Evolutionary conservation across 2,797 vertebrate genomes (phyloP), one percentile per base, ranked within the genome.

Genomic region (Trachurus trachurus): DNA sequence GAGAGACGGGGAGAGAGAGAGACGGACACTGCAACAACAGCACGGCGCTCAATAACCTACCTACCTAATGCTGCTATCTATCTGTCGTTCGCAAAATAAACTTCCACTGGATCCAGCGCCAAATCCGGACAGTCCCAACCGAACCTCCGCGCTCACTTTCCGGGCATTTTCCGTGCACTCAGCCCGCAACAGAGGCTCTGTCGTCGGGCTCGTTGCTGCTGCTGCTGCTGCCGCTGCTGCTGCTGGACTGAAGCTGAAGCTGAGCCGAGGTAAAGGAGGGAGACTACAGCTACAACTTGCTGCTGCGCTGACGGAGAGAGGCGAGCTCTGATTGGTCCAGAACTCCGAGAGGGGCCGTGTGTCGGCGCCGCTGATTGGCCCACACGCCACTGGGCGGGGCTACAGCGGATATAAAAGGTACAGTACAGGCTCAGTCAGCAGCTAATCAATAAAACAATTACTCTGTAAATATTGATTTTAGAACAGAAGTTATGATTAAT

Each of bases 41-140:
- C 37, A 70, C 71, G 10, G 44, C 45, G 49, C 19, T 62, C 67
- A 82, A 60, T 79, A 78, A 26, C 26, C 26, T 26, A 93, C 26
- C 26, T 26, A 93, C 94, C 94, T 80, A 90, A 83, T 76, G 80
- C 67, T 82, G 84, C 82, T n/a, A n/a, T n/a, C n/a, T n/a, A n/a
- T 39, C 22, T 21, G 39, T 58, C 65, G 76, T 47, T 73, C 40
- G 63, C 17, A 78, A 26, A 26, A 26, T 26, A 61, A 86, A 78
- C 53, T 84, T 75, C 60, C 76, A 49, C 64, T 53, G 42, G 57
- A 60, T 59, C 68, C 81, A 59, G 58, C 5, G 63, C 66, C 44
- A 29, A 37, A 6, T 76, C 67, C 58, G 66, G 77, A 72, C 83
- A 75, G 83, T 78, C 26, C 26, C 26, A 13, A 54, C 69, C 82